Base-by-base conservation (phyloP, 1,140 invertebrate species). In the Pollicipes pollicipes region DNA sequence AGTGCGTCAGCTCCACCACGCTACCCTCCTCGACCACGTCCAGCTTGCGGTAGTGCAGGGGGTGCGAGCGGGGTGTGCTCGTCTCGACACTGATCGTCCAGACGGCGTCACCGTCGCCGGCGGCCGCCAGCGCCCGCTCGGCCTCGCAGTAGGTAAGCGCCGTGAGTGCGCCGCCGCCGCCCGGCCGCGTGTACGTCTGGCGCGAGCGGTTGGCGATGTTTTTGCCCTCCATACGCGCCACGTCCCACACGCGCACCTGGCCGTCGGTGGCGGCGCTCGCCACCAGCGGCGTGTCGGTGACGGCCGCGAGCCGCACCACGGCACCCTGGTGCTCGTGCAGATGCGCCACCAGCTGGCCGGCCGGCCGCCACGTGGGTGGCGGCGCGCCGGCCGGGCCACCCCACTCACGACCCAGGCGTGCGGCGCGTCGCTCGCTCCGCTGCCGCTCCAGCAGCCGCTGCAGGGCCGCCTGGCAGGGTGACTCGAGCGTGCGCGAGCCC, bases 231-330 rank as follows among this genome's bases (percentile, higher is more conserved):
- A 97, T 87, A 77, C 87, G 87, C 32, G 85, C 84, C 71, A 90
- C 90, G 78, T 97, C 94, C 93, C 94, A 97, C 70, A 97, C 80
- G 73, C 91, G 85, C 27, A 97, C 87, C 30, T 87, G 90, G 26
- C 93, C 91, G 80, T 97, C 94, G 58, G 87, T 85, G 2, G 85
- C 93, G 81, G 85, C 90, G 78, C 86, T 94, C 67, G 85, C 90
- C 82, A 93, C 96, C 72, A 91, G 77, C 27, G 84, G 81, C 10
- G 78, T 77, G 26, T 79, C 76, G 0, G 64, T 68, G 17, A 68
- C 58, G 29, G 70, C 67, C 24, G 30, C 69, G 70, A 74, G 77
- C 78, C 84, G 85, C 76, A 87, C 90, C 0, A 93, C 83, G 28
- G 86, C 83, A 26, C 83, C 84, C 76, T 84, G 83, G 78, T 97